Evolutionary conservation across 1,140 invertebrate genomes (phyloP), one percentile per base, ranked within the genome.

Genomic region (Drosophila kepulauana): DNA sequence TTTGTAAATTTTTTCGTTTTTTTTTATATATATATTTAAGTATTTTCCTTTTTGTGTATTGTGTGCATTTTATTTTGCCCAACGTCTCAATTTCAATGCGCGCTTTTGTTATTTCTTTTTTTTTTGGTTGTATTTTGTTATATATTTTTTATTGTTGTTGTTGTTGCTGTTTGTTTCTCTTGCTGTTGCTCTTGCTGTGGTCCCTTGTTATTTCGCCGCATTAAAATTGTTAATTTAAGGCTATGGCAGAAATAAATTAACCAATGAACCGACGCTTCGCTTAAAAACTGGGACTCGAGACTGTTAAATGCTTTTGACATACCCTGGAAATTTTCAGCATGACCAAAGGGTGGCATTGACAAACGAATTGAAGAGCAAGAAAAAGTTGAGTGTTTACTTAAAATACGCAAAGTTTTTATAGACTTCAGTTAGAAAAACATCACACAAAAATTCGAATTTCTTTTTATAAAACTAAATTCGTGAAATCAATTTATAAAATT

Each of bases 211-310:
- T 61, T 82, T 75, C 33, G 62, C 38, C 65, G 69, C 74, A 88
- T 88, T 88, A 89, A 84, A 89, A 90, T 88, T 89, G 78, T 89
- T 89, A 88, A 88, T 88, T 88, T 89, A 89, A 82, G 76, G 76
- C 79, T 80, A 71, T 69, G 84, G 67, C 77, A 74, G 78, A 89
- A 88, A 85, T 88, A 79, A 88, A 88, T 88, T 88, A 88, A 81
- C 75, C 74, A 84, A 72, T 88, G 84, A 86, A 86, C 78, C 62
- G 68, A 48, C 70, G 75, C 52, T 61, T 49, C 70, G 71, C 58
- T 61, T 49, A 52, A 63, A 63, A 62, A 66, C 51, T 57, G 52
- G 59, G 49, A 51, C 62, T 58, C 62, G 28, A 59, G 49, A 30
- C 61, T 49, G 15, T 75, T 64, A 52, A 75, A 75, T 49, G 28